Conservation (phyloP, 2,113 vertebrate species). For the Riparia riparia region DNA sequence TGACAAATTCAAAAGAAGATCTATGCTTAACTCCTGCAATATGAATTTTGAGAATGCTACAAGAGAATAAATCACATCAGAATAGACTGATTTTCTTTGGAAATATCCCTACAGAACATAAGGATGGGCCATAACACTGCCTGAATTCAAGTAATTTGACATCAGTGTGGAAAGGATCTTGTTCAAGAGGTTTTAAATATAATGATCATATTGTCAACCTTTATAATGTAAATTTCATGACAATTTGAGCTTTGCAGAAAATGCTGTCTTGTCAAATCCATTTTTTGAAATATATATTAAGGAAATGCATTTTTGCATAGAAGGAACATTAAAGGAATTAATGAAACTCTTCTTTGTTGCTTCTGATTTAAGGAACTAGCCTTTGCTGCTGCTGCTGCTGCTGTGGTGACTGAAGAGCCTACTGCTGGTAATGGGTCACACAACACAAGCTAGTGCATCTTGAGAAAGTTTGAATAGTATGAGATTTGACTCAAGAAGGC, state of each 20-base stretch:
- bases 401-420: background rate
- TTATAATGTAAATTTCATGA: constrained; percentile 65
- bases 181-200: constrained; percentile 56
- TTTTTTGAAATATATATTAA: constrained; percentile 60
- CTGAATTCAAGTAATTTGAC: constrained; percentile 45
- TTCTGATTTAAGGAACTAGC: background rate
- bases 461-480: background rate
- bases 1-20: background rate
- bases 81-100: constrained; percentile 21
- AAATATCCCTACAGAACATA: constrained; percentile 18
- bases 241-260: constrained; percentile 50
- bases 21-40: background rate
- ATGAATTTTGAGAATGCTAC: background rate
- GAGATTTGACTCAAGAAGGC: background rate
- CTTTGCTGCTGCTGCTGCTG: background rate
- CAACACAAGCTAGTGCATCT: background rate
- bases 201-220: constrained; percentile 60
- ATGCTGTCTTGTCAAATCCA: constrained; percentile 44
- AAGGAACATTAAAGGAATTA: constrained; percentile 27
- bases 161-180: constrained; percentile 5
- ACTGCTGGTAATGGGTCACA: background rate
- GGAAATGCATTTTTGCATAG: constrained; percentile 8
- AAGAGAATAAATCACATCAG: background rate
- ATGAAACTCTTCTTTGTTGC: background rate
- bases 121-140: background rate